A percentile compares a stretch with the other conserved stretches of the same genome.
Evolutionary conservation across 2,797 vertebrate genomes (phyloP).

Genomic region (Enteromius argenteus): DNA sequence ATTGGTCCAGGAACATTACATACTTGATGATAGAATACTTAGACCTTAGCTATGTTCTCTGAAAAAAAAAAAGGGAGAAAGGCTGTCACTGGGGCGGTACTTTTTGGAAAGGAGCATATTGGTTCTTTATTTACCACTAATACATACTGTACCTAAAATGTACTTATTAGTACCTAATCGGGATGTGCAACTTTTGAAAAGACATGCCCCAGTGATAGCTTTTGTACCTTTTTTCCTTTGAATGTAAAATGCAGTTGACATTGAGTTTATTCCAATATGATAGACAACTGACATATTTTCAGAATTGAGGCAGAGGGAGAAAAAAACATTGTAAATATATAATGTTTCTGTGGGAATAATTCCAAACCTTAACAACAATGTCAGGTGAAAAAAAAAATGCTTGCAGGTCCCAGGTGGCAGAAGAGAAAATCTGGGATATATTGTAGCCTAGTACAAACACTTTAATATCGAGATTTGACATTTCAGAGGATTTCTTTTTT

Average conservation of each 20-base stretch:
- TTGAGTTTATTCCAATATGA: background rate
- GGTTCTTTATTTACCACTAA: background rate
- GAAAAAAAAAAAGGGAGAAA: background rate
- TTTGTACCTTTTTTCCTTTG: background rate
- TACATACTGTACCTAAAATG: background rate
- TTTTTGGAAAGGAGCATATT: background rate
- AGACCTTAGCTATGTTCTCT: background rate
- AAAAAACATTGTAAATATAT: background rate
- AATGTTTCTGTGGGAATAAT: background rate
- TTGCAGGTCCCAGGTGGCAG: background rate
- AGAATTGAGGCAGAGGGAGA: background rate
- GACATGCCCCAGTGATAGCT: background rate
- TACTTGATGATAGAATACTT: background rate
- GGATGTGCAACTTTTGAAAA: background rate
- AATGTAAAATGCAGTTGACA: background rate
- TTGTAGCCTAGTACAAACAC: background rate
- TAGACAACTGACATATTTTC: background rate
- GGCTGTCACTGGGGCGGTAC: rapidly evolving
- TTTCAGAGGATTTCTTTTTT: slow-evolving; percentile 18
- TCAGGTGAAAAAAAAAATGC: background rate
- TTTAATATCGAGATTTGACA: slow-evolving; percentile 12
- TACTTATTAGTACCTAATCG: background rate
- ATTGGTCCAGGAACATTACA: background rate
- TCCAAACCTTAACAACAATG: background rate
- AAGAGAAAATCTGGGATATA: background rate